These are phyloP conservation scores for Craseonycteris thonglongyai DNA, from an alignment of 2,113 vertebrate species.

Conservation along the genomic window DNA sequence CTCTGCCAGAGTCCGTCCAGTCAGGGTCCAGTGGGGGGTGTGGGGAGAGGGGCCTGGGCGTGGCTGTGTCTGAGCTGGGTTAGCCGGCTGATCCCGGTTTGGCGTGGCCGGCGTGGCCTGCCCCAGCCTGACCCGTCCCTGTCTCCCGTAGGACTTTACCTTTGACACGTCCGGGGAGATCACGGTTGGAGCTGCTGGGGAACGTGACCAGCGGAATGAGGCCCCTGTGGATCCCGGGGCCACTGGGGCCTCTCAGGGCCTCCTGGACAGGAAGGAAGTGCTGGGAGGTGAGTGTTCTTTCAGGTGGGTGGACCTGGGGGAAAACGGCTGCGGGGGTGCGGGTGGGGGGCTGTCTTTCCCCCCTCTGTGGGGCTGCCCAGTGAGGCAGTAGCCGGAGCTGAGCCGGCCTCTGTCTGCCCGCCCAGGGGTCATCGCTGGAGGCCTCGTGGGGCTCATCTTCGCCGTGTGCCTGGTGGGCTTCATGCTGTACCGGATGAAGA, in stretches of 20 bases:
- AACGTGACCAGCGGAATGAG: slow-evolving; percentile 18
- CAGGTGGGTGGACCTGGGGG: accelerated
- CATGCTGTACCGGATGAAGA: slow-evolving; percentile 89
- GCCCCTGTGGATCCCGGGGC: slow-evolving; percentile 62
- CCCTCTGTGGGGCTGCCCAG: background rate
- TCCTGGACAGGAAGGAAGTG: slow-evolving; percentile 85
- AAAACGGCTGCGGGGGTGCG: background rate
- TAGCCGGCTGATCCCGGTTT: too few relatives aligned
- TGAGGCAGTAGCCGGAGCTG: background rate
- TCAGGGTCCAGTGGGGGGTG: background rate
- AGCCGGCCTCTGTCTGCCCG: background rate
- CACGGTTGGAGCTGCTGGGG: background rate
- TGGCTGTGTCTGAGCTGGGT: too few relatives aligned
- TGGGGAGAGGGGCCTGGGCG: too few relatives aligned
- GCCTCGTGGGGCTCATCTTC: slow-evolving; percentile 81
- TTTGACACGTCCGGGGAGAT: slow-evolving; percentile 68
- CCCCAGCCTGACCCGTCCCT: background rate
- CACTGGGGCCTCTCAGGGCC: slow-evolving; percentile 73
- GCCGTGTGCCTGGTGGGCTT: slow-evolving; percentile 82
- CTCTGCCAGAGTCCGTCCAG: background rate
- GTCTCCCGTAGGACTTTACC: slow-evolving; percentile 74
- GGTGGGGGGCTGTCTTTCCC: background rate
- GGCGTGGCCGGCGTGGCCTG: too few relatives aligned
- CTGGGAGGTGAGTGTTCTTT: slow-evolving; percentile 79
- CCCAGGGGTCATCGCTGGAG: slow-evolving; percentile 87